phyloP scores from a whole-genome alignment of 2,888 invertebrate species.

The Heliconius ismenius region DNA sequence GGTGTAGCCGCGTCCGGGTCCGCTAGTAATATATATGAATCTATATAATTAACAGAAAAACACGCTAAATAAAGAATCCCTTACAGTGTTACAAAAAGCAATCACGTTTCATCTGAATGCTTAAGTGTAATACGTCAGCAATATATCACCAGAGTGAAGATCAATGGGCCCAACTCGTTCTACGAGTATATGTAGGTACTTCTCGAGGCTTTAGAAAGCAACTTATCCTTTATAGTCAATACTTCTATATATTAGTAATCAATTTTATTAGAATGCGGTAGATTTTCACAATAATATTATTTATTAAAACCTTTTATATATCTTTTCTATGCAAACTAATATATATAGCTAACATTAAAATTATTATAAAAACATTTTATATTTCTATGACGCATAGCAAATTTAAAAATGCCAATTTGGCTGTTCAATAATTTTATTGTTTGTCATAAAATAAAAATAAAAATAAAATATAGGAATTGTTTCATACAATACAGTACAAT shows the following conservation, averaged over 20 bases:
- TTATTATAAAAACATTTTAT: no score
- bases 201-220: conserved; percentile 38
- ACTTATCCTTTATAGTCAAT: conserved; percentile 38
- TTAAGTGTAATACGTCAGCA: conserved; percentile 43
- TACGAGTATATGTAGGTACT: conserved; percentile 35
- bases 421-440: background rate
- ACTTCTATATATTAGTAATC: conserved; percentile 30
- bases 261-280: conserved; percentile 25
- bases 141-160: conserved; percentile 45
- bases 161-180: conserved; percentile 44
- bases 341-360: no score
- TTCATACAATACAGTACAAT: background rate
- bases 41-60: background rate
- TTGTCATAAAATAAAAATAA: background rate
- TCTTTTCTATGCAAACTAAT: no score
- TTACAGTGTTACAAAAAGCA: conserved; percentile 34
- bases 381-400: background rate
- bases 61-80: conserved; percentile 34
- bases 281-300: no score
- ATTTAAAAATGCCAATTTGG: background rate
- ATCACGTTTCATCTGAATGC: conserved; percentile 43
- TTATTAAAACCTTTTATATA: no score
- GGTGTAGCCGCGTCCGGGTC: no score
- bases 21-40: no score
- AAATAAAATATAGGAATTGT: background rate